phyloP scores from a whole-genome alignment of 2,113 vertebrate species.

The Rallus limicola region DNA sequence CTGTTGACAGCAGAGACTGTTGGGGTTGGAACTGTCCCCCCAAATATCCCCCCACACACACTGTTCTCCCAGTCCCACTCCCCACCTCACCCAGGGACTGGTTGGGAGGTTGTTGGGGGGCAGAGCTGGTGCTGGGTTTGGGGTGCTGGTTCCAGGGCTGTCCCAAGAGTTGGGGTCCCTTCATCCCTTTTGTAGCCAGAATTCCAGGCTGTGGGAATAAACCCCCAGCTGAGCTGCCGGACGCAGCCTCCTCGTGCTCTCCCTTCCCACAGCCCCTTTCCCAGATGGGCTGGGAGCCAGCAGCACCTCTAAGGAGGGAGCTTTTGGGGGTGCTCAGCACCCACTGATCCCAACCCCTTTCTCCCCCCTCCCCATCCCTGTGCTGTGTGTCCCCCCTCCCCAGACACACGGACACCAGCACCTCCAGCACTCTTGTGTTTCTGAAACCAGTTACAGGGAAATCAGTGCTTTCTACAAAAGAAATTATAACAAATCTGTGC shows the following conservation, averaged over 20 bases:
- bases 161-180: background rate
- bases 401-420: background rate
- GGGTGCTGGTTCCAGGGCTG: background rate
- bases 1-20: background rate
- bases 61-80: background rate
- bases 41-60: background rate
- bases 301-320: too few species aligned
- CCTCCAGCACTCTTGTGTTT: constrained; percentile 60
- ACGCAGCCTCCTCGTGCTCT: accelerated
- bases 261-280: background rate
- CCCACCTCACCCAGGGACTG: background rate
- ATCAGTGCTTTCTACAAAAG: constrained; percentile 69
- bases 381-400: background rate
- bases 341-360: accelerated
- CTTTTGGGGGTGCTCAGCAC: background rate
- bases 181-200: constrained; percentile 9
- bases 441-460: constrained; percentile 63
- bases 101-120: background rate
- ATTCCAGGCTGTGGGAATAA: constrained; percentile 43
- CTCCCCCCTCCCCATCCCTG: accelerated
- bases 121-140: background rate
- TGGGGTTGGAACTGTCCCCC: background rate
- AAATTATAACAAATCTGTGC: constrained; percentile 63
- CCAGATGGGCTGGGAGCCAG: background rate
- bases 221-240: background rate